Evolutionary conservation across 2,888 invertebrate species (phyloP), one percentile per base, ranked within the genome.

Genomic region (Scrobipalpa atriplicella): DNA sequence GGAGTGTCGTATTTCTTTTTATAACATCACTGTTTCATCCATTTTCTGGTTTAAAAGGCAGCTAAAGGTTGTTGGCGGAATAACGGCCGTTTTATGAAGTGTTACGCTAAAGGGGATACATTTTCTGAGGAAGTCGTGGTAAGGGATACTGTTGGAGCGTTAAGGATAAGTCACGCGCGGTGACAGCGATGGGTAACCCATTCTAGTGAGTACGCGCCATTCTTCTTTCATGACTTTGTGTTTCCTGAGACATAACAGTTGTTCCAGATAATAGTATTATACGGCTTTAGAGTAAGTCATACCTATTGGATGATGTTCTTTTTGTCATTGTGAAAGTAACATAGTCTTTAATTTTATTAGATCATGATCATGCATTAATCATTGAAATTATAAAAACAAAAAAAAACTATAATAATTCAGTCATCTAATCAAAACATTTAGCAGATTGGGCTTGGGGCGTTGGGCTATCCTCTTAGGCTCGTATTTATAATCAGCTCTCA

Each of bases 1-100:
- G 83, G 81, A 87, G 85, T 89, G 90, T 86, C 91, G 92, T 92
- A 89, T 91, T 90, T 89, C 90, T 92, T 90, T 91, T 91, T 90
- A 91, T 87, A 90, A 90, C 90, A 85, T 89, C 83, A 81, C 83
- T 84, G 84, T 86, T 80, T 82, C 83, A 83, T 85, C 87, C 83
- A 86, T 90, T 90, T 90, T 86, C 84, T 88, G 85, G 83, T 90
- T 87, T 89, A 85, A 88, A 89, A 89, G 85, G 85, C 87, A 82
- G 83, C 82, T 81, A 75, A 72, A 76, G 78, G 80, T 81, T 78
- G 79, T 77, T 78, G 79, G 79, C 75, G 80, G 79, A 79, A 76
- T 76, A 76, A 76, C 72, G 72, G 73, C 70, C 69, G 68, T 71
- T 71, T 71, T 70, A 72, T 69, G 70, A 64, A 68, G 73, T 74